Conservation (phyloP, 2,797 vertebrate genomes). For the Peromyscus attwateri region DNA sequence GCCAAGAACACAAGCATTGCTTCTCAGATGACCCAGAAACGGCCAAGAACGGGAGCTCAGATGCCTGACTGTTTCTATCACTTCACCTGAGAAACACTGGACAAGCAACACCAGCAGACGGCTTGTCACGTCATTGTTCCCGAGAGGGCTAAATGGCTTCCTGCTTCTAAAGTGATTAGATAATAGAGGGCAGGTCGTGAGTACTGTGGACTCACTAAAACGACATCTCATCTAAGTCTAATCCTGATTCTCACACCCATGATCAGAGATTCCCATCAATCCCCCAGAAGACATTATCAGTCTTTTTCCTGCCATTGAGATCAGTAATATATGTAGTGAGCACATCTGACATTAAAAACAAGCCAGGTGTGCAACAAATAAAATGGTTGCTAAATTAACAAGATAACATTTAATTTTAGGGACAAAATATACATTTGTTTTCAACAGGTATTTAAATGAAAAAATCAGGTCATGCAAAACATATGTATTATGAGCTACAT, state of each 20-base stretch:
- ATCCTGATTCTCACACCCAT: not conserved
- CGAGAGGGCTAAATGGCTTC: not conserved
- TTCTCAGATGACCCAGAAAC: slow-evolving; percentile 7
- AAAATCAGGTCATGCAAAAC: not conserved
- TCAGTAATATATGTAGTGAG: not conserved
- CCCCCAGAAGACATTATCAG: not conserved
- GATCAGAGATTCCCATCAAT: slow-evolving; percentile 8
- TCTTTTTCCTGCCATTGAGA: slow-evolving; percentile 13
- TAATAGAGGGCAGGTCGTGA: not conserved
- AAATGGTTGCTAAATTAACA: slow-evolving; percentile 32
- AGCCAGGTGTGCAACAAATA: not conserved
- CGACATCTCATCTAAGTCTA: not conserved
- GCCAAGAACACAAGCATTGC: not conserved
- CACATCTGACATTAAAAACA: not conserved
- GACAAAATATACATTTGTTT: slow-evolving; percentile 30
- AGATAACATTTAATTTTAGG: slow-evolving; percentile 7
- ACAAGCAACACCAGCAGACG: not conserved
- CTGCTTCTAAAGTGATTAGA: not conserved
- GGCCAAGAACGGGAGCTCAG: not conserved
- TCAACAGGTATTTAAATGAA: slow-evolving; percentile 5
- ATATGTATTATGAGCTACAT: not conserved
- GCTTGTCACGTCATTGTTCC: not conserved
- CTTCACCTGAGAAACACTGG: not conserved
- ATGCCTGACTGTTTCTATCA: not conserved
- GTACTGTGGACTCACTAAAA: not conserved